Conservation (phyloP, 2,113 vertebrate genomes). For the Ramphastos sulfuratus region DNA sequence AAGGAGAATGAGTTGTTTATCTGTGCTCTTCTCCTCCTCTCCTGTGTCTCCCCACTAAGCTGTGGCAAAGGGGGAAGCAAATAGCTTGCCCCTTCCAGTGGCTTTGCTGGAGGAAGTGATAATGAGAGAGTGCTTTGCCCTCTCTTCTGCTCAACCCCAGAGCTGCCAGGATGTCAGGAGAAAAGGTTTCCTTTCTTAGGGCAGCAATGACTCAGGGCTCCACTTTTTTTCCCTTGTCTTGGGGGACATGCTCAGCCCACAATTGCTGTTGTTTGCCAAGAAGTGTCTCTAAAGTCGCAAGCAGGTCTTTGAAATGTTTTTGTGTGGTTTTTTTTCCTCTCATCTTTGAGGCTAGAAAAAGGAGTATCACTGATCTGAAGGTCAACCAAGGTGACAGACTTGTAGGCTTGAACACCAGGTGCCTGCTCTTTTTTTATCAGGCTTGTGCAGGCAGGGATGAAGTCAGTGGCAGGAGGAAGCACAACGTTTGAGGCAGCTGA, state of each 20-base stretch:
- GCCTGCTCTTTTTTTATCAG: background rate
- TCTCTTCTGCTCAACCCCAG: background rate
- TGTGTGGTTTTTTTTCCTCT: background rate
- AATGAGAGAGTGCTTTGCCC: background rate
- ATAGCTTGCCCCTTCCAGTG: background rate
- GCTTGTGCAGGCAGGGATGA: background rate
- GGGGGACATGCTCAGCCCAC: fast-evolving
- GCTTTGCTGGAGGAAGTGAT: background rate
- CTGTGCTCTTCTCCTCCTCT: background rate
- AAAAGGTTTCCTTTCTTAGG: background rate
- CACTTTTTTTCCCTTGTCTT: background rate
- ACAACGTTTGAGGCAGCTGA: fast-evolving
- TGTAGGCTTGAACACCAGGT: background rate
- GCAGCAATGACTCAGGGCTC: background rate
- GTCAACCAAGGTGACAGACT: background rate
- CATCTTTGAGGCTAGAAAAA: background rate
- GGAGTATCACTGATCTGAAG: background rate
- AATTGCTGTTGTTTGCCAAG: background rate
- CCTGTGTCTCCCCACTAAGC: background rate
- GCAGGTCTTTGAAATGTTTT: background rate
- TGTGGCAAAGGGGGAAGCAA: background rate
- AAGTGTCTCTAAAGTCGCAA: background rate
- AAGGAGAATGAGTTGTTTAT: background rate
- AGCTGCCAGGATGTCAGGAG: background rate
- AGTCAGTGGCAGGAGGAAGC: background rate